Evolutionary conservation across 2,888 invertebrate species (phyloP), one percentile per base, ranked within the genome.

Genomic region (Chirona hameri): DNA sequence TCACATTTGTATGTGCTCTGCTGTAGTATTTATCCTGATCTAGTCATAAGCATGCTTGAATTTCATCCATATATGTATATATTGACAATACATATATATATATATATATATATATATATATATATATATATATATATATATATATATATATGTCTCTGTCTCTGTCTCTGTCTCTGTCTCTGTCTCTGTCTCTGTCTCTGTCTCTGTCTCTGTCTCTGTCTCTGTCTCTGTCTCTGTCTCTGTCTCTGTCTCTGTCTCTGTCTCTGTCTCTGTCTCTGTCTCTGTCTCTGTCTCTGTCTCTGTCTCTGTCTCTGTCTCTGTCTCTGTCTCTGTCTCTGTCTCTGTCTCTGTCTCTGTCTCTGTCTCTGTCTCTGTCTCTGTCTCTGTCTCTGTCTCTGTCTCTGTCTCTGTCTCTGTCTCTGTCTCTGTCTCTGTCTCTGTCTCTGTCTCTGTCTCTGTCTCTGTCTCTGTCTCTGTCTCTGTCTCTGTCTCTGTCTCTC

Each of bases 401-500:
- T 69, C 29, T 82, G 31, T 82, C 29, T 82, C 65, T 82, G 82
- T 82, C 65, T 82, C 69, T 65, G 31, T 82, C 69, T 82, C 65
- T 60, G 82, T 60, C 65, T 82, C 69, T 65, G 31, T 82, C 69
- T 82, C 82, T 82, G 82, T 69, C 69, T 82, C 69, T 69, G 39
- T 82, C 69, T 69, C 69, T 82, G 82, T 82, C 65, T 82, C 69
- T 82, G 29, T 82, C 69, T 82, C 69, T 65, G 82, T 81, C 57
- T 81, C 21, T 81, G 14, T 81, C 57, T 81, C 55, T 81, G 81
- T 81, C 81, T 81, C 9, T 81, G 57, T 81, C 57, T 55, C 57
- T 81, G 81, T 81, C 29, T 83, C 83, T 31, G 83, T 83, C 60
- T 48, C 81, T 81, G 79, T 84, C 83, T 80, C 81, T 84, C 69